Percentiles rank a stretch among this genome's conserved stretches.
Conservation (phyloP, 2,888 invertebrate genomes). For the Aproaerema taeniolella region DNA sequence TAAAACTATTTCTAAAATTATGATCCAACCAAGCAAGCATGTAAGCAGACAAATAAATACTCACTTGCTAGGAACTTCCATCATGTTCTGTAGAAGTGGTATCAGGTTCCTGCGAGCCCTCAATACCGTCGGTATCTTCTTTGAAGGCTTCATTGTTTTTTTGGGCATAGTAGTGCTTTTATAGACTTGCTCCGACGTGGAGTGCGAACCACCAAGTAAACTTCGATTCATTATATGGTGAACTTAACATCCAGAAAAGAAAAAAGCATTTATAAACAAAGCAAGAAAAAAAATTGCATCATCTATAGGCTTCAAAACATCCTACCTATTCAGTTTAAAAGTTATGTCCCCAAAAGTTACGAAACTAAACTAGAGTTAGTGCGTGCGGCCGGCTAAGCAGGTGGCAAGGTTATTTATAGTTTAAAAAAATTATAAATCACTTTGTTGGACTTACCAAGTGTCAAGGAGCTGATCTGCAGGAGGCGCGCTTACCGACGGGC, state of each 20-base stretch:
- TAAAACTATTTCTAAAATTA: no score
- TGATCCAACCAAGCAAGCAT: constrained; percentile 18
- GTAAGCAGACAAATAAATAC: constrained; percentile 23
- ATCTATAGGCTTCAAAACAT: no score
- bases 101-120: constrained; percentile 49
- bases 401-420: constrained; percentile 1
- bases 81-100: constrained; percentile 31
- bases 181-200: constrained; percentile 80
- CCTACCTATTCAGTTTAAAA: no score
- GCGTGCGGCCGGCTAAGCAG: constrained; percentile 7
- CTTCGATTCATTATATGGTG: constrained; percentile 81
- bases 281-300: constrained; percentile 23
- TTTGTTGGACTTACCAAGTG: not conserved
- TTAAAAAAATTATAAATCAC: no score
- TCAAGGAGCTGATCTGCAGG: no score
- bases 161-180: constrained; percentile 78
- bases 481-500: not conserved
- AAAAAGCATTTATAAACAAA: constrained; percentile 33
- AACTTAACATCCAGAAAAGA: constrained; percentile 48
- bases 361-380: constrained; percentile 6
- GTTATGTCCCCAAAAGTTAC: constrained; percentile 15
- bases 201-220: constrained; percentile 79
- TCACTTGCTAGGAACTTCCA: constrained; percentile 33
- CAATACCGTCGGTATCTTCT: no score
- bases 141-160: constrained; percentile 69